Conservation (phyloP, 2,888 invertebrate genomes). For the Stenodera caucasica region DNA sequence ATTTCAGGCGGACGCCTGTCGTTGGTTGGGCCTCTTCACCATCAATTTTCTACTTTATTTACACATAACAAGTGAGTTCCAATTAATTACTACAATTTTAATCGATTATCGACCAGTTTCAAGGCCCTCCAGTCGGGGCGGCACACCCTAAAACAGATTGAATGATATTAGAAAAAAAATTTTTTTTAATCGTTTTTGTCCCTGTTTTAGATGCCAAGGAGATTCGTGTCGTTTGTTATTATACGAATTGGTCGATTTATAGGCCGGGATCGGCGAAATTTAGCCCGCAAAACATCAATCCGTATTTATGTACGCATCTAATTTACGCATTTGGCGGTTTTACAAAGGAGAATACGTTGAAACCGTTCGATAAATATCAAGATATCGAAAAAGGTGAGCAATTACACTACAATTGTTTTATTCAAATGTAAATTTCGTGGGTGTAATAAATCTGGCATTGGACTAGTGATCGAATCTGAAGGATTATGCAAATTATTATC, state of each 20-base stretch:
- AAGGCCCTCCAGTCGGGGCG: neutral
- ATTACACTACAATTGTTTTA: neutral
- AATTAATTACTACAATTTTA: slow-evolving; percentile 14
- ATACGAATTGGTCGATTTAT: slow-evolving; percentile 93
- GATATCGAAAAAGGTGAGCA: slow-evolving; percentile 88
- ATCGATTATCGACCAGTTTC: neutral
- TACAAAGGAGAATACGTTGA: slow-evolving; percentile 86
- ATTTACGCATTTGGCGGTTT: slow-evolving; percentile 92
- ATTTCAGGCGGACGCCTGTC: slow-evolving; percentile 48
- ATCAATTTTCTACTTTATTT: slow-evolving; percentile 38
- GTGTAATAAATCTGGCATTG: neutral
- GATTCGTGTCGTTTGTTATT: slow-evolving; percentile 85
- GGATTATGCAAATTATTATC: neutral
- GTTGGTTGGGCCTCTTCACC: slow-evolving; percentile 40
- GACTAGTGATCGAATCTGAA: neutral
- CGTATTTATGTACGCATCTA: slow-evolving; percentile 90
- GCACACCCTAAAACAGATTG: slow-evolving; percentile 18
- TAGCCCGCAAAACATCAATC: slow-evolving; percentile 92
- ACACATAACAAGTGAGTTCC: slow-evolving; percentile 43
- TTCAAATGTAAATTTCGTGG: neutral
- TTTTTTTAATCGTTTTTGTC: slow-evolving; percentile 9
- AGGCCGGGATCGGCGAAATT: slow-evolving; percentile 88
- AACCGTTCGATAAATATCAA: slow-evolving; percentile 93
- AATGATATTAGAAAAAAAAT: slow-evolving; percentile 1
- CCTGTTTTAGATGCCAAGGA: slow-evolving; percentile 58